phyloP scores from a whole-genome alignment of 1,140 invertebrate genomes.

The Dreissena polymorpha region DNA sequence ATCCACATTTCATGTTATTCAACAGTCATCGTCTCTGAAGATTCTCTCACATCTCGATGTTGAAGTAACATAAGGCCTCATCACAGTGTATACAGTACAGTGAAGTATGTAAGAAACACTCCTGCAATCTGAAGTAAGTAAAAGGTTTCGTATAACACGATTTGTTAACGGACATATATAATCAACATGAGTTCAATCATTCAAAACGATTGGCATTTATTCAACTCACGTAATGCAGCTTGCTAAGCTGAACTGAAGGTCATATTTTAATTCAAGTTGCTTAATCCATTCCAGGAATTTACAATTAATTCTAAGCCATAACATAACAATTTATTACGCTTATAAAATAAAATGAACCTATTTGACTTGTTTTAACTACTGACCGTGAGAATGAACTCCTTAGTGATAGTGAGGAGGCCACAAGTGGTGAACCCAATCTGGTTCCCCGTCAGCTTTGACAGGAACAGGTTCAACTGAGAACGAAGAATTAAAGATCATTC shows the following conservation, averaged over 20 bases:
- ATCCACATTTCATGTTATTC: too few relatives aligned
- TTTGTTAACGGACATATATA: not conserved
- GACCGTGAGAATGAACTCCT: constrained; percentile 49
- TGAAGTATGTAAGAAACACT: constrained; percentile 25
- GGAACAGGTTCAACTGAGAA: constrained; percentile 42
- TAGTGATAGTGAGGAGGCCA: constrained; percentile 37
- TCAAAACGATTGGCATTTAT: not conserved
- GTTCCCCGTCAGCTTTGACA: constrained; percentile 43
- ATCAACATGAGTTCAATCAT: not conserved
- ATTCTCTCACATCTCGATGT: too few relatives aligned
- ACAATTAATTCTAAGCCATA: not conserved
- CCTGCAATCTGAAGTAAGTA: constrained; percentile 26
- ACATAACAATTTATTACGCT: not conserved
- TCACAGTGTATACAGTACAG: constrained; percentile 17
- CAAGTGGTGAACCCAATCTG: constrained; percentile 33
- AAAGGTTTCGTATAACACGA: not conserved
- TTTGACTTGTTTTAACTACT: not conserved
- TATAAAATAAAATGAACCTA: not conserved
- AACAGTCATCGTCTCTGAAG: too few relatives aligned
- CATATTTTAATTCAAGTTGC: not conserved
- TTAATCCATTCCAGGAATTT: not conserved
- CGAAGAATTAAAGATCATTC: not conserved
- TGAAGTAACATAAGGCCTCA: too few relatives aligned
- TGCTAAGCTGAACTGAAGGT: too few relatives aligned
- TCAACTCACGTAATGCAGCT: too few relatives aligned